A percentile compares a stretch with the other conserved stretches of the same genome.
phyloP scores from a whole-genome alignment of 2,888 invertebrate genomes.

The Fabriciana adippe region DNA sequence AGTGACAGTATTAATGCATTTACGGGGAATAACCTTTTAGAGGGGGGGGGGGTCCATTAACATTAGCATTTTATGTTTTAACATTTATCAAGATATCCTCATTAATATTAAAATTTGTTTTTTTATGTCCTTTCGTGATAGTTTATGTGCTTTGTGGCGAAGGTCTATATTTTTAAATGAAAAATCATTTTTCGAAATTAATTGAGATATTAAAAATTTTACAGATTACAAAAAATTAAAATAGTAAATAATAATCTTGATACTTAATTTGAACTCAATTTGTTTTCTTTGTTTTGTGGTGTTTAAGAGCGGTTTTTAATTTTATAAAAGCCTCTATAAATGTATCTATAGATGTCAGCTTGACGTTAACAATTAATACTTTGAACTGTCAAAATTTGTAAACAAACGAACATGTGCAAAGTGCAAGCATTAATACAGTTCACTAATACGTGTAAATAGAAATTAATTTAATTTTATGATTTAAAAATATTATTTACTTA shows the following conservation, averaged over 20 bases:
- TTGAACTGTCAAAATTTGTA: slow-evolving; percentile 18
- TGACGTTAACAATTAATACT: background rate
- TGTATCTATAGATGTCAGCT: background rate
- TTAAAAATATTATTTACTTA: background rate
- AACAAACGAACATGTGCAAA: slow-evolving; percentile 27
- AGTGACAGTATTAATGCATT: background rate
- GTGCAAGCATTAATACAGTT: background rate
- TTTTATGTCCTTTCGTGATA: too few relatives aligned
- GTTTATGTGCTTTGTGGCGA: too few relatives aligned
- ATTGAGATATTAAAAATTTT: too few relatives aligned
- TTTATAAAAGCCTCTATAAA: background rate
- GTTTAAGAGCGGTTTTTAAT: background rate
- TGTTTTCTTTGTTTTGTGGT: background rate
- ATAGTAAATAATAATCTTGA: too few relatives aligned
- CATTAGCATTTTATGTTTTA: too few relatives aligned
- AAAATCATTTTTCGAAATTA: background rate
- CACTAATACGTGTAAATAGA: too few relatives aligned
- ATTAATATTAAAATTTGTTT: too few relatives aligned
- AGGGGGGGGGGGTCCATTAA: background rate
- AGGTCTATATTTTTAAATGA: too few relatives aligned
- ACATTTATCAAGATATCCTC: too few relatives aligned
- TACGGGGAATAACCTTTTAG: slow-evolving; percentile 6
- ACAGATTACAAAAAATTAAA: too few relatives aligned
- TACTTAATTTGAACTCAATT: too few relatives aligned
- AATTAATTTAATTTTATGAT: too few relatives aligned